Conservation (phyloP, 2,888 invertebrate genomes). For the Erebia palarica region DNA sequence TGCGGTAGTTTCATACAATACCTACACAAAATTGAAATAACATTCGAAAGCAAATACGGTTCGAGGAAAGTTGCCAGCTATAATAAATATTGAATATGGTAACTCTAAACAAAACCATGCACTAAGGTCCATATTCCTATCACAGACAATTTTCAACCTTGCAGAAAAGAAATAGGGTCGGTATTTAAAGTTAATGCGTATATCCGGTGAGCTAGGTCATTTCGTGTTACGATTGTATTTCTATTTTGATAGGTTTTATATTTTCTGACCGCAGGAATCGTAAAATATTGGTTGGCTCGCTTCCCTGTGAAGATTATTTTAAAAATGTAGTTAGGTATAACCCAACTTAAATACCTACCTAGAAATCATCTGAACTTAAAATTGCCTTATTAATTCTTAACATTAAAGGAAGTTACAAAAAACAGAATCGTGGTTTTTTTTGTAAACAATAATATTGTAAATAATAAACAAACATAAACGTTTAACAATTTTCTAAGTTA, state of each 20-base stretch:
- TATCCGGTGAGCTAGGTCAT: conserved; percentile 49
- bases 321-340: conserved; percentile 49
- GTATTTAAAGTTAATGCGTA: neutral
- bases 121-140: conserved; percentile 18
- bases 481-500: too few species aligned
- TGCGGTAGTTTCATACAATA: conserved; percentile 5
- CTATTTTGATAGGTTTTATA: conserved; percentile 64
- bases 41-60: conserved; percentile 30
- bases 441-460: too few species aligned
- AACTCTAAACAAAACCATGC: conserved; percentile 30
- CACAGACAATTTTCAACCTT: conserved; percentile 8
- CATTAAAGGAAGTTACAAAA: too few species aligned
- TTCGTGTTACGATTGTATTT: conserved; percentile 54
- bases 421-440: too few species aligned
- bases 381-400: neutral
- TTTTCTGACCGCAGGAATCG: conserved; percentile 64
- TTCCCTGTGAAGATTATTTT: conserved; percentile 54
- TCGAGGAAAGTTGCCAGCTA: conserved; percentile 37
- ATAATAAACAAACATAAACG: too few species aligned
- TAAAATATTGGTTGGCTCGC: conserved; percentile 61
- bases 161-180: neutral
- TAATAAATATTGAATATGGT: conserved; percentile 40
- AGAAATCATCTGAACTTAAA: neutral
- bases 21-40: conserved; percentile 29
- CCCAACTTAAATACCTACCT: neutral